Evolutionary conservation across 2,888 invertebrate species (phyloP), one percentile per base, ranked within the genome.

Genomic region (Steinernema scapterisci): DNA sequence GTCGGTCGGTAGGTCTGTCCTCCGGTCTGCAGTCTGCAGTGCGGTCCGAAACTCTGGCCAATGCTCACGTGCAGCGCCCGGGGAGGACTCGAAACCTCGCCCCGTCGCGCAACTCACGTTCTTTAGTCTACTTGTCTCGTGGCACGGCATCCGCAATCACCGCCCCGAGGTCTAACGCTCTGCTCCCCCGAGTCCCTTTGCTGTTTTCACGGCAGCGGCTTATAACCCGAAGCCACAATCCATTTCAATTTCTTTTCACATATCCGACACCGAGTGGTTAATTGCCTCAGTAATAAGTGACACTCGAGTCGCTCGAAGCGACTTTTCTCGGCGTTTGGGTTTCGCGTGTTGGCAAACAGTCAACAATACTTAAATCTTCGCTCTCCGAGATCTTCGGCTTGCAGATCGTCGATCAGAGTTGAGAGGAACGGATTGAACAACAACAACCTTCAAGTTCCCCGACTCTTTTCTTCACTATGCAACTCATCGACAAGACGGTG

Each of bases 401-500:
- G 23, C 52, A 52, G 25, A 63, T 54, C 63, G 31, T 38, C 27
- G 63, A 63, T 27, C 25, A 27, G 6, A 16, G 25, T 16, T 11
- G 27, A 31, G 63, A 63, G 63, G 27, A 25, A 27, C 63, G 31
- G 63, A 13, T 31, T 3, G 38, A 38, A 38, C 38, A 9, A 9
- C 38, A 38, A 38, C 38, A 38, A 38, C 38, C 38, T n/a, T 46
- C 71, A 48, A 48, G 48, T 38, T 38, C 38, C 38, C 9, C 38
- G 38, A 38, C 9, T 38, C 38, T 38, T 38, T 38, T 38, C 38
- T 38, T 38, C 9, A 38, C 9, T 38, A 85, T 84, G 85, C 80
- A 84, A 77, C 80, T 84, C 76, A 75, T 84, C 75, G 84, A 85
- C 75, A 83, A 86, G 73, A 78, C 84, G 31, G 85, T 86, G 31